Conservation (phyloP, 2,113 vertebrate species). For the Leucopsar rothschildi region DNA sequence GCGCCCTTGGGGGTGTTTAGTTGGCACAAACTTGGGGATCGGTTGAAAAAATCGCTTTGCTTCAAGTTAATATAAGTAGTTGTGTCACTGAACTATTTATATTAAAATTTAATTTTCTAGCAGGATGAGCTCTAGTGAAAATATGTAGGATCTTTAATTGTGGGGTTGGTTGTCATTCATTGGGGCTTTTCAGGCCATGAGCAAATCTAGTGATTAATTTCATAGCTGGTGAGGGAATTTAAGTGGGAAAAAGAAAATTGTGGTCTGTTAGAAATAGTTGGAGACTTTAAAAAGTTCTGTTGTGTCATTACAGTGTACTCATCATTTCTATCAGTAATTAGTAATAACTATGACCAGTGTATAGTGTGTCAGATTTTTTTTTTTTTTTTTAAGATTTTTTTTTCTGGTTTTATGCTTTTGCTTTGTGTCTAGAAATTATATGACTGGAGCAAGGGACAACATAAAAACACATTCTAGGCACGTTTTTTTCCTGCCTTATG, state of each 20-base stretch:
- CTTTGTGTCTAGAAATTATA: not conserved
- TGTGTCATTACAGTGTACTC: not conserved
- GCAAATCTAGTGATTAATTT: not conserved
- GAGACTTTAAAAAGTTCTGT: not conserved
- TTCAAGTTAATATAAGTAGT: not conserved
- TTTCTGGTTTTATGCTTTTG: not conserved
- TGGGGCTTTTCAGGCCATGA: not conserved
- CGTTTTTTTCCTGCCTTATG: not conserved
- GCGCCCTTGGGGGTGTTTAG: rapidly evolving
- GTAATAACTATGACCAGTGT: not conserved
- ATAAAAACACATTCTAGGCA: not conserved
- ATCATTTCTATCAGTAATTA: not conserved
- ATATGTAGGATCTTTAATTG: rapidly evolving
- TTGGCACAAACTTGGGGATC: not conserved
- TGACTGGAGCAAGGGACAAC: not conserved
- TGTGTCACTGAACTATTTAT: no score
- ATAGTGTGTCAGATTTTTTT: not conserved
- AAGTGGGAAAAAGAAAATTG: not conserved
- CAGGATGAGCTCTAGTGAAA: not conserved
- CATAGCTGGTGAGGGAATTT: not conserved
- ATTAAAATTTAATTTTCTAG: not conserved
- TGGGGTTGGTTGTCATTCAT: rapidly evolving
- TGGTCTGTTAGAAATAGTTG: not conserved
- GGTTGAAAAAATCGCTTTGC: not conserved
- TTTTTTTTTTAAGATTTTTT: not conserved